Percentiles rank a stretch among this genome's conserved stretches.
Evolutionary conservation across 1,140 invertebrate species (phyloP).

Genomic region (Lordiphosa stackelbergi): DNA sequence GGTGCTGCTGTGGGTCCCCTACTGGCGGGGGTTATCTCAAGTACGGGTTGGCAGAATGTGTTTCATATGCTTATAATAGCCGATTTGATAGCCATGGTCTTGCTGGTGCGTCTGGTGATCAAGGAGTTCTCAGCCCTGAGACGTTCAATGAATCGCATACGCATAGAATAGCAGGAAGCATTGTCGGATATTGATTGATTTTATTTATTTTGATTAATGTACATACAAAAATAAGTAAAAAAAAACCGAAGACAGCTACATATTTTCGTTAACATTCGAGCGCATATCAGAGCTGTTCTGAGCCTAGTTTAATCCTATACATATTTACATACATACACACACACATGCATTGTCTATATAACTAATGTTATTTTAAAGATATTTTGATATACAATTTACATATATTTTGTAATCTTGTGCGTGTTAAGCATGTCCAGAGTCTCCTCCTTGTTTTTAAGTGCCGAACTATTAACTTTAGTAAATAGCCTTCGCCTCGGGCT

Average conservation of each 20-base stretch:
- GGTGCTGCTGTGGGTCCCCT: constrained; percentile 94
- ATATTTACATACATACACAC: constrained; percentile 9
- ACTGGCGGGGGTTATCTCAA: constrained; percentile 89
- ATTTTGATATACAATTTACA: constrained; percentile 38
- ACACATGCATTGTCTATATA: constrained; percentile 23
- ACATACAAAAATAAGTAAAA: constrained; percentile 24
- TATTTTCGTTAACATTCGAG: constrained; percentile 34
- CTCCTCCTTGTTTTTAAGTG: constrained; percentile 71
- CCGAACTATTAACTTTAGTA: constrained; percentile 52
- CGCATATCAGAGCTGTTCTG: constrained; percentile 39
- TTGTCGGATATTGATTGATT: constrained; percentile 23
- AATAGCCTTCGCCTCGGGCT: constrained; percentile 28
- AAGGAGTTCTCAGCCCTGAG: constrained; percentile 56
- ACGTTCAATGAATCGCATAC: constrained; percentile 55
- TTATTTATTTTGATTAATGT: constrained; percentile 34
- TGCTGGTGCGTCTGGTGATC: constrained; percentile 78
- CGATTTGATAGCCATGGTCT: constrained; percentile 87
- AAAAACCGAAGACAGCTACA: no score
- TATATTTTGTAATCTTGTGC: constrained; percentile 45
- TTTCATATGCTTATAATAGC: constrained; percentile 95
- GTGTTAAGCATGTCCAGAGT: constrained; percentile 48
- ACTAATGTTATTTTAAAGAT: constrained; percentile 39
- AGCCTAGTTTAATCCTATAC: constrained; percentile 38
- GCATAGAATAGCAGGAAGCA: constrained; percentile 65
- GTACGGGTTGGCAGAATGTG: constrained; percentile 88